Evolutionary conservation across 35 echinoderm and acorn worm genomes (phyloP).

Genomic region (Lytechinus variegatus): DNA sequence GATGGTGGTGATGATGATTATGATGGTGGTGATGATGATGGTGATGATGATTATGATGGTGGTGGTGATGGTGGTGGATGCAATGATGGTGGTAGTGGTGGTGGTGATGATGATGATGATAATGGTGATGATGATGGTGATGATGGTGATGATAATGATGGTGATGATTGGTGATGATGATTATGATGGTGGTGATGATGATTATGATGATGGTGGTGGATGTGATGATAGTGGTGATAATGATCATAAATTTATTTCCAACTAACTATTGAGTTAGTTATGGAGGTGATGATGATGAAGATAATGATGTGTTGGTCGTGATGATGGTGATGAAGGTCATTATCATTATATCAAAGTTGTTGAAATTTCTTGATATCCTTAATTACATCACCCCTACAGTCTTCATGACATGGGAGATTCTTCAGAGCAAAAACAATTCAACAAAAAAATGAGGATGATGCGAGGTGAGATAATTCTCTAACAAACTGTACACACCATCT

Average conservation of each 20-base stretch:
- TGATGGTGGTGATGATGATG: not conserved
- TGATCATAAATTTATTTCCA: not conserved
- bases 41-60: not conserved
- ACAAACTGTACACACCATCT: too few species aligned
- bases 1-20: not conserved
- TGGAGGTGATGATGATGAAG: not conserved
- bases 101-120: not conserved
- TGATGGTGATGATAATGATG: not conserved
- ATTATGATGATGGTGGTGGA: not conserved
- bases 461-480: slow-evolving; percentile 62
- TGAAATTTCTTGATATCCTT: not conserved
- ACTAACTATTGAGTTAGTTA: not conserved
- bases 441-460: slow-evolving; percentile 56
- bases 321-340: too few species aligned
- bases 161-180: not conserved
- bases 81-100: not conserved
- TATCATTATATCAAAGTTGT: too few species aligned
- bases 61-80: not conserved
- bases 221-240: not conserved
- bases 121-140: not conserved
- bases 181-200: not conserved
- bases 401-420: slow-evolving; percentile 73
- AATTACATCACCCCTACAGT: slow-evolving; percentile 24
- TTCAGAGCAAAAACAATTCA: slow-evolving; percentile 68
- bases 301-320: not conserved